Evolutionary conservation across 2,888 invertebrate species (phyloP).

Genomic region (Melangyna quadrimaculata): DNA sequence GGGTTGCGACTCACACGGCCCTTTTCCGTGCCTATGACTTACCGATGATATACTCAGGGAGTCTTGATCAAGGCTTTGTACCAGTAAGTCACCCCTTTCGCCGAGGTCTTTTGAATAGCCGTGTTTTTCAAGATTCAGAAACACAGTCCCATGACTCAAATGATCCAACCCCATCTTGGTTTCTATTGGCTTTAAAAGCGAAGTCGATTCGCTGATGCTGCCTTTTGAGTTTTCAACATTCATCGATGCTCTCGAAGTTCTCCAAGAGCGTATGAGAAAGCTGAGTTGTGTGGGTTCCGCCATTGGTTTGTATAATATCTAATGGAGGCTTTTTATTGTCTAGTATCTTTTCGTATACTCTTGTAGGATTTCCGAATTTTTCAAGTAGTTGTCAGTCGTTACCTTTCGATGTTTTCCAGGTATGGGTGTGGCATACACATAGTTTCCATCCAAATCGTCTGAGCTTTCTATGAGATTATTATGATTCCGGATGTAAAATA

Average conservation of each 20-base stretch:
- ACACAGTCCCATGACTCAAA: constrained; percentile 92
- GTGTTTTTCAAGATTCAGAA: constrained; percentile 88
- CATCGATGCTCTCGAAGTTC: constrained; percentile 63
- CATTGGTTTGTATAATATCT: constrained; percentile 48
- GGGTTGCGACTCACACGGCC: constrained; percentile 71
- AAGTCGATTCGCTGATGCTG: constrained; percentile 38
- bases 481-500: constrained; percentile 59
- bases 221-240: constrained; percentile 57
- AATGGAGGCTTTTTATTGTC: constrained; percentile 72
- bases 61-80: constrained; percentile 79
- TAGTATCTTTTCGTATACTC: constrained; percentile 73
- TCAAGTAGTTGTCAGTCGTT: constrained; percentile 74
- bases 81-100: constrained; percentile 85
- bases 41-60: constrained; percentile 75
- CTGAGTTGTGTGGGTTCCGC: constrained; percentile 38
- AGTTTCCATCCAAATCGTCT: constrained; percentile 75
- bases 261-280: constrained; percentile 26
- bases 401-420: constrained; percentile 72
- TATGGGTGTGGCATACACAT: constrained; percentile 76
- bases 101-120: constrained; percentile 86
- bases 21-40: constrained; percentile 66
- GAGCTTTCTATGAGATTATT: constrained; percentile 71
- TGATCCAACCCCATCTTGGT: constrained; percentile 86
- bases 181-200: constrained; percentile 79
- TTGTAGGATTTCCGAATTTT: constrained; percentile 74